A percentile compares a stretch with the other conserved stretches of the same genome.
Conservation (phyloP, 1,140 invertebrate species). For the Bursaphelenchus mucronatus region DNA sequence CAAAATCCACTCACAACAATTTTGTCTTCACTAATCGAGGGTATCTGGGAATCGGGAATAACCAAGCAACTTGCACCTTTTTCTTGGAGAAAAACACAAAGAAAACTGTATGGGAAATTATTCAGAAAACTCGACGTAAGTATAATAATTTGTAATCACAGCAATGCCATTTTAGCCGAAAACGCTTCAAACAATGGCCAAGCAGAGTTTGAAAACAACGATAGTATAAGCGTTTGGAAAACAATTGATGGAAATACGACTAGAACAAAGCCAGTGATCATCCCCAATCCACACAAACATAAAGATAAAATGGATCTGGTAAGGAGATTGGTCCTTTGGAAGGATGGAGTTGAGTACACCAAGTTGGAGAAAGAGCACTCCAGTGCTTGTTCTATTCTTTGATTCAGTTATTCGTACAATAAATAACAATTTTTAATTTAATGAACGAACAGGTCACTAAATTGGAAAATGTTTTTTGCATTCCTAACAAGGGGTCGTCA, state of each 20-base stretch:
- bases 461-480: too few relatives aligned
- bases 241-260: neutral
- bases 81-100: conserved; percentile 32
- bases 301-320: neutral
- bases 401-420: too few relatives aligned
- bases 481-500: too few relatives aligned
- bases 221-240: neutral
- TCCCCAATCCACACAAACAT: too few relatives aligned
- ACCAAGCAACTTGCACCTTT: conserved; percentile 33
- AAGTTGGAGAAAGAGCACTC: too few relatives aligned
- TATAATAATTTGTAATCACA: neutral
- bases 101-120: conserved; percentile 29
- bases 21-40: conserved; percentile 29
- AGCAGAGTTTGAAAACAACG: neutral
- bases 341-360: too few relatives aligned
- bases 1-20: conserved; percentile 23
- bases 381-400: too few relatives aligned
- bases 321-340: neutral
- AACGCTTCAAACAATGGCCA: neutral
- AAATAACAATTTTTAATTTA: too few relatives aligned
- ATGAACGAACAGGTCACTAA: too few relatives aligned
- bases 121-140: neutral
- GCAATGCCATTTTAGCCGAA: neutral
- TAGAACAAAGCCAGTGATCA: too few relatives aligned
- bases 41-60: conserved; percentile 33